Conservation (phyloP, 2,797 vertebrate species). For the Paratrypauchen microcephalus region DNA sequence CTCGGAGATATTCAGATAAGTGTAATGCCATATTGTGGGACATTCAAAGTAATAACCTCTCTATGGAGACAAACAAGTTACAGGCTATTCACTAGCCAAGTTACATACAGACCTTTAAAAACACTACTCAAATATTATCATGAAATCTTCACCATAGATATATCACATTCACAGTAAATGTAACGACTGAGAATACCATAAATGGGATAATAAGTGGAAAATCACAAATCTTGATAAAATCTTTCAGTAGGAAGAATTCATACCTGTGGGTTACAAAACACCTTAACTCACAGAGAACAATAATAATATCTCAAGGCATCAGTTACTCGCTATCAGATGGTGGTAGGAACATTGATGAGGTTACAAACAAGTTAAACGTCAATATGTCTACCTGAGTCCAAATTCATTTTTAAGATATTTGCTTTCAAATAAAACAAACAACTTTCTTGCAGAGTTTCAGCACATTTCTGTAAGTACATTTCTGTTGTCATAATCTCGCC, state of each 20-base stretch:
- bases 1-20: too few species aligned
- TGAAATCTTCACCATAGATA: neutral
- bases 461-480: neutral
- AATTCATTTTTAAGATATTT: neutral
- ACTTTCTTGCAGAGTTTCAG: neutral
- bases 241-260: neutral
- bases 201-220: neutral
- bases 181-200: neutral
- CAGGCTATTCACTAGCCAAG: neutral
- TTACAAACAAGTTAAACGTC: neutral
- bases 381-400: neutral
- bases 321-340: neutral
- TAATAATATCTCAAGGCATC: neutral
- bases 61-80: neutral
- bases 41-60: too few species aligned
- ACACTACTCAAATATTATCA: neutral
- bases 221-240: neutral
- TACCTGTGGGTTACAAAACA: neutral
- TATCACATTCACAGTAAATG: neutral
- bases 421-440: neutral
- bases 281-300: neutral
- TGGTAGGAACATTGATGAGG: neutral
- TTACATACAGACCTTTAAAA: neutral
- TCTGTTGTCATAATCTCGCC: neutral
- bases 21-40: too few species aligned